Evolutionary conservation across 1,140 invertebrate species (phyloP), one percentile per base, ranked within the genome.

Genomic region (Brachionus asplanchnoidis): DNA sequence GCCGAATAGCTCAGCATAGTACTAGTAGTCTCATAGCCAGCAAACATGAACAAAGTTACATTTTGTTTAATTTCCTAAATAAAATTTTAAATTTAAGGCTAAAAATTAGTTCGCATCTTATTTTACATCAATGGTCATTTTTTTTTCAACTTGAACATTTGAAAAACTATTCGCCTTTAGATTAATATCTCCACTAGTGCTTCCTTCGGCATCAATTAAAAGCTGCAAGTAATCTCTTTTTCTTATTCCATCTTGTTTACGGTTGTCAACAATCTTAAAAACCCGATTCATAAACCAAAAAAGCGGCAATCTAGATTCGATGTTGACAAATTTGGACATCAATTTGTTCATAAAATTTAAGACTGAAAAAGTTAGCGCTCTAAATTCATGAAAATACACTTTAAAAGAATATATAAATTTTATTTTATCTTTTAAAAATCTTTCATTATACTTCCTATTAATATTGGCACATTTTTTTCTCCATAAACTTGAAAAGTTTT

Each of bases 1-100:
- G 89, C 87, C 8, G 89, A 87, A 86, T 89, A 91, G 5, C 88
- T 87, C 4, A 92, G 78, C 0, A 89, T 87, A 6, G 88, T 90
- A 56, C 91, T 89, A 1, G 90, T 91, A 2, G 91, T 92, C 84
- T 89, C 89, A 75, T 88, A 89, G 0, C 89, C 89, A 46, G 88
- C 88, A 84, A 89, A 80, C 12, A 89, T 85, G 70, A 89, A 89
- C n/a, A 89, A 75, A 7, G 88, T 78, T 6, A 87, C 85, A 42
- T 88, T 87, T 14, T 86, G 85, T 20, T 87, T 86, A 1, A 89
- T 85, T 85, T 89, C 89, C 88, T 89, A 32, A 36, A 12, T 32
- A 68, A 68, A 68, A 32, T 32, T 36, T 12, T 28, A 26, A 65
- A 80, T 12, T 12, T 28, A n/a, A 20, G 5, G 3, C n/a, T 9